Percentiles rank a stretch among this genome's conserved stretches.
phyloP scores from a whole-genome alignment of 2,797 vertebrate species.

The Lepilemur ruficaudatus region DNA sequence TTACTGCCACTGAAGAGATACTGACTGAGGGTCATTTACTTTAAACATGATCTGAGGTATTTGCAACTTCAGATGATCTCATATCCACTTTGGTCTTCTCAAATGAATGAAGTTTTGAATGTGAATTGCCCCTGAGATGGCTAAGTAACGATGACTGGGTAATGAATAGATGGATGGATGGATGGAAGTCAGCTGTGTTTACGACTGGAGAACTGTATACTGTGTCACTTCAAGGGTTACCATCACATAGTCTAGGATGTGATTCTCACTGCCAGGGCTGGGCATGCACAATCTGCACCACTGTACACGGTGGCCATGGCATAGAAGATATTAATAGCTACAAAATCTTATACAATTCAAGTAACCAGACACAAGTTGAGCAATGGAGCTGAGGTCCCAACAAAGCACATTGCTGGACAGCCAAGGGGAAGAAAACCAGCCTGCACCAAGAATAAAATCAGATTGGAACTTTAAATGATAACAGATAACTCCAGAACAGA shows the following conservation, averaged over 20 bases:
- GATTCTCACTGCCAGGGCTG: neutral
- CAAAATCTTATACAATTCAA: neutral
- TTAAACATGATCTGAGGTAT: neutral
- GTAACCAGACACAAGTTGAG: neutral
- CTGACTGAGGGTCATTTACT: neutral
- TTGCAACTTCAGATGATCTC: neutral
- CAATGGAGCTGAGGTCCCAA: neutral
- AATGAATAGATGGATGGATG: neutral
- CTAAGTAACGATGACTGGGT: neutral
- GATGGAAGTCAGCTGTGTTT: neutral
- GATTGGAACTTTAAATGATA: neutral
- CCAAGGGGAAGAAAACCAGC: neutral
- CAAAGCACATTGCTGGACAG: neutral
- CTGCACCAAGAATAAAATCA: neutral
- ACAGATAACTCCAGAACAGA: neutral
- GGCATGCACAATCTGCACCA: neutral
- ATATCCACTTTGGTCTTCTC: neutral
- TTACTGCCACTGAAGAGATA: neutral
- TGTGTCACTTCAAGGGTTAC: neutral
- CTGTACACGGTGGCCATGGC: no score
- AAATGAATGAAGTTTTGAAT: slow-evolving; percentile 13
- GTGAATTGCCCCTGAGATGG: neutral
- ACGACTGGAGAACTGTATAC: neutral
- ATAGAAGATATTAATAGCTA: neutral
- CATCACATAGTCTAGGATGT: neutral